phyloP scores from a whole-genome alignment of 2,888 invertebrate genomes.

The Amblyjoppa fuscipennis region DNA sequence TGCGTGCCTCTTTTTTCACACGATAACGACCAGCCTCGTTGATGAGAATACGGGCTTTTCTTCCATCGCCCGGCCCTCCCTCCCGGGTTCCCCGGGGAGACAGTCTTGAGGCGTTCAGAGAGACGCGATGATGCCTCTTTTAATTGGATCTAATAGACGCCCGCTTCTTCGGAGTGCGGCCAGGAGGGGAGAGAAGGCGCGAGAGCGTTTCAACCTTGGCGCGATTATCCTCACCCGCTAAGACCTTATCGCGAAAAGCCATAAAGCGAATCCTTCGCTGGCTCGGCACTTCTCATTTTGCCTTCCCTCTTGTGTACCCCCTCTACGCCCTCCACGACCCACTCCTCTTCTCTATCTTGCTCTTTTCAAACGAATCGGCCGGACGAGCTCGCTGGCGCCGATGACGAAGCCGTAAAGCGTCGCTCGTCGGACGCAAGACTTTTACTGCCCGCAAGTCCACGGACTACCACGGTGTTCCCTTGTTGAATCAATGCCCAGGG shows the following conservation, averaged over 20 bases:
- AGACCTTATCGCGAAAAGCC: conserved; percentile 62
- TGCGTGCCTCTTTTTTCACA: conserved; percentile 34
- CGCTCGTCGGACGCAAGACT: conserved; percentile 42
- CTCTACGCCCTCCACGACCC: not conserved
- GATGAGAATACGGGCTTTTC: conserved; percentile 48
- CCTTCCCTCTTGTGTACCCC: not conserved
- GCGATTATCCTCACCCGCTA: conserved; percentile 64
- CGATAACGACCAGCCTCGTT: conserved; percentile 41
- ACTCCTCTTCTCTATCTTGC: conserved; percentile 18
- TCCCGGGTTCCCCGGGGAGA: conserved; percentile 27
- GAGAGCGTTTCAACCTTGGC: conserved; percentile 59
- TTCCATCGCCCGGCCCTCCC: conserved; percentile 9
- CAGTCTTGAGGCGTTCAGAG: conserved; percentile 39
- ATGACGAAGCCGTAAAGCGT: conserved; percentile 62
- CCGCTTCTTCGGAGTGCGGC: conserved; percentile 40
- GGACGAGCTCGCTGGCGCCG: conserved; percentile 60
- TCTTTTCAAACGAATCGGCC: conserved; percentile 57
- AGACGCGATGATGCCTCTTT: conserved; percentile 62
- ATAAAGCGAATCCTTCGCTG: conserved; percentile 52
- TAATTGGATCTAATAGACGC: conserved; percentile 68
- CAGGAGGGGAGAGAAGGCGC: conserved; percentile 24
- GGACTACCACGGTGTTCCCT: conserved; percentile 17
- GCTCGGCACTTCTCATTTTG: conserved; percentile 22
- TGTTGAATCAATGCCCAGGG: conserved; percentile 23
- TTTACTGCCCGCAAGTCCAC: conserved; percentile 46